A percentile compares a stretch with the other conserved stretches of the same genome.
These are phyloP conservation scores for Andinoacara biseriatus DNA, from an alignment of 2,113 vertebrate genomes.

Conservation along the genomic window DNA sequence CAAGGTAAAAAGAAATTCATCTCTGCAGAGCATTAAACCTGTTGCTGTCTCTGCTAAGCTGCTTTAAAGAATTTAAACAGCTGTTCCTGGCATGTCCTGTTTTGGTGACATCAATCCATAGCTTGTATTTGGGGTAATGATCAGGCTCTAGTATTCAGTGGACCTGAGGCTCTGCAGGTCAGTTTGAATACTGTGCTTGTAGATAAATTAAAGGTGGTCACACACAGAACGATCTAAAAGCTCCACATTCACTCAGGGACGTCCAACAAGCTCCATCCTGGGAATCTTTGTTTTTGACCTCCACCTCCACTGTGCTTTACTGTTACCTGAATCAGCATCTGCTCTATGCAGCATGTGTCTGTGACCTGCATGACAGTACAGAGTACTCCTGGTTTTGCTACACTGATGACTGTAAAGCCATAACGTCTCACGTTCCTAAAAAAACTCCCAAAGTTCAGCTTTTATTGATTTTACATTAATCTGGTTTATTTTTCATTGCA, in stretches of 20 bases:
- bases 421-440: no score
- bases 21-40: not conserved
- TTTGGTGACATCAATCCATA: not conserved
- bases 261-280: not conserved
- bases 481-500: not conserved
- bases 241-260: not conserved
- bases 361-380: not conserved
- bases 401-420: not conserved
- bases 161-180: not conserved
- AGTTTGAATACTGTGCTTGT: not conserved
- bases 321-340: no score
- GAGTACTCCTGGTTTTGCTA: no score
- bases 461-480: no score
- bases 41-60: not conserved
- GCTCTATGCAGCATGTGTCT: not conserved
- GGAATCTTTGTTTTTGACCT: not conserved
- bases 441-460: no score
- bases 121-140: not conserved
- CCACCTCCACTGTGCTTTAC: no score
- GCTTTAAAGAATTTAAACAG: not conserved
- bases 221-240: not conserved
- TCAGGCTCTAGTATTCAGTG: not conserved
- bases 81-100: accelerated
- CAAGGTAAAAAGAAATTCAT: no score
- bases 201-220: not conserved